phyloP scores from a whole-genome alignment of 2,113 vertebrate genomes.

The Eretmochelys imbricata region DNA sequence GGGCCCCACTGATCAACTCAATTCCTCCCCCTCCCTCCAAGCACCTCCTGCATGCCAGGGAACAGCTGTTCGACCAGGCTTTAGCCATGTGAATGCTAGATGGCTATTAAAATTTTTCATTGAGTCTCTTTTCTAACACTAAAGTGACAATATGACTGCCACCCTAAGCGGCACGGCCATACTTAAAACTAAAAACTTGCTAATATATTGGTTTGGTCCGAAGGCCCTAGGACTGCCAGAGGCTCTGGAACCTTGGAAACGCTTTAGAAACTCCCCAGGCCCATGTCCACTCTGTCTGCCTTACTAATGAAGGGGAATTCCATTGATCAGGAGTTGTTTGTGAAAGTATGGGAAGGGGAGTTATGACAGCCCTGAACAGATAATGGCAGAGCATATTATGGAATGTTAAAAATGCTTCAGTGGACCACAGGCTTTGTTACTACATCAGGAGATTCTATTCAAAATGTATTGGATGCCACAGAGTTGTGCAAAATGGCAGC shows the following conservation, averaged over 20 bases:
- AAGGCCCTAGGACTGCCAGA: not conserved
- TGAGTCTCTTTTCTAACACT: not conserved
- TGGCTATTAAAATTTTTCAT: not conserved
- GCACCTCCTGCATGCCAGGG: too few relatives aligned
- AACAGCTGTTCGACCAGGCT: not conserved
- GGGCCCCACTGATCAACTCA: too few relatives aligned
- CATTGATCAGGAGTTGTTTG: not conserved
- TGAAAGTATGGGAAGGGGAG: not conserved
- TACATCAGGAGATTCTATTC: not conserved
- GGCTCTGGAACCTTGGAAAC: not conserved
- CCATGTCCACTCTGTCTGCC: too few relatives aligned
- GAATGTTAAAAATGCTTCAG: not conserved
- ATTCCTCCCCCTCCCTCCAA: too few relatives aligned
- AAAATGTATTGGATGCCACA: not conserved
- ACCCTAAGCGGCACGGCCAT: not conserved
- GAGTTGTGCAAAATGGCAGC: not conserved
- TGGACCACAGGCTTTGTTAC: not conserved
- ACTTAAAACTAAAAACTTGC: not conserved
- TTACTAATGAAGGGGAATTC: too few relatives aligned
- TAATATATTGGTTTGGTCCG: not conserved
- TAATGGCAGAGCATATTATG: not conserved
- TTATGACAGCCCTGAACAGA: not conserved
- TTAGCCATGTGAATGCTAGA: not conserved
- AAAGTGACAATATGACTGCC: not conserved
- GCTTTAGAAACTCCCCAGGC: not conserved